These are phyloP conservation scores for Drosophila parabipectinata DNA, from an alignment of 1,140 invertebrate species.

Conservation along the genomic window DNA sequence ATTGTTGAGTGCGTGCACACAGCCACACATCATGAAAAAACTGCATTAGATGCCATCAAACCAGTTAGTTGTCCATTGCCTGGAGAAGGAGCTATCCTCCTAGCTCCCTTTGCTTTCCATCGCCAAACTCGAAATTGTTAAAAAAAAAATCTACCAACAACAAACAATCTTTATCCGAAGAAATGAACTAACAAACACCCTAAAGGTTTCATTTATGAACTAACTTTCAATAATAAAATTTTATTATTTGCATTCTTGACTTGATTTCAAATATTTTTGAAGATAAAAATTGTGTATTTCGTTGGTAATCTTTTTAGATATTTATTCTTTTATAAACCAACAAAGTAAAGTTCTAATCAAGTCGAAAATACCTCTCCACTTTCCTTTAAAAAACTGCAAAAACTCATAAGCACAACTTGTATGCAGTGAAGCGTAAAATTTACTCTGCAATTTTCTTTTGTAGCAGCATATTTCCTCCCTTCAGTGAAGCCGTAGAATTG, in stretches of 20 bases:
- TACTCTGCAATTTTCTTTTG: constrained; percentile 58
- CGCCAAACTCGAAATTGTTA: constrained; percentile 29
- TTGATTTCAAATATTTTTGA: background rate
- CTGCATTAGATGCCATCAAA: constrained; percentile 65
- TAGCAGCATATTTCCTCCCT: constrained; percentile 36
- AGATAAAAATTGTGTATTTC: background rate
- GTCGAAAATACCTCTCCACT: background rate
- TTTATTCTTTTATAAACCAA: background rate
- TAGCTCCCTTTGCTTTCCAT: background rate
- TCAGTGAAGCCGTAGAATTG: constrained; percentile 33
- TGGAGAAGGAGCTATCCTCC: constrained; percentile 11
- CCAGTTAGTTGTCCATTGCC: constrained; percentile 42
- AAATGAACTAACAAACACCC: constrained; percentile 5
- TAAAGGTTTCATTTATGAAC: background rate
- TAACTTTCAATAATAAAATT: background rate
- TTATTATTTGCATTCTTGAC: background rate
- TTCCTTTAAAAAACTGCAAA: constrained; percentile 28
- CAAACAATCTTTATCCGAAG: background rate
- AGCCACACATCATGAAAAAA: constrained; percentile 28
- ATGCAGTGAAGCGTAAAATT: constrained; percentile 55
- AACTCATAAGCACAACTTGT: constrained; percentile 65
- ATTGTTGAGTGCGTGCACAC: constrained; percentile 68
- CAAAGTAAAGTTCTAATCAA: background rate
- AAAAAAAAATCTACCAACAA: background rate
- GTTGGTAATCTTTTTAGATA: too few relatives aligned